Percentiles rank a stretch among this genome's conserved stretches.
These are phyloP conservation scores for Prosopocoilus inquinatus DNA, from an alignment of 2,888 invertebrate species.

Conservation along the genomic window DNA sequence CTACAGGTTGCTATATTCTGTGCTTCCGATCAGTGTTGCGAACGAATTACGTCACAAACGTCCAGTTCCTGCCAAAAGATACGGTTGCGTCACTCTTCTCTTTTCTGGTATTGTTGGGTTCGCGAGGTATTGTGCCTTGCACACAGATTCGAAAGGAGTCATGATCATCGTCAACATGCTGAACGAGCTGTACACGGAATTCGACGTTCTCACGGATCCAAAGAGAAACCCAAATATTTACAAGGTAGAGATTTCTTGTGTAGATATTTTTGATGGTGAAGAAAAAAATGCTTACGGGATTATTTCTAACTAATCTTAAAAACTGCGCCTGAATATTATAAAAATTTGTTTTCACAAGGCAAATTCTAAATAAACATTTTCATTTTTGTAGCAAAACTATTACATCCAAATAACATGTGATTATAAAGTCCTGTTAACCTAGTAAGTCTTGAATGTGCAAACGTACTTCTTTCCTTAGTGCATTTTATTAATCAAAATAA, in stretches of 20 bases:
- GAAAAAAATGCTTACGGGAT: no score
- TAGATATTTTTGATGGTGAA: no score
- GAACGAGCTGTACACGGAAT: slow-evolving; percentile 90
- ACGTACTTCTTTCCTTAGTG: no score
- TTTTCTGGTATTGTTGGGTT: slow-evolving; percentile 95
- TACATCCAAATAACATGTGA: no score
- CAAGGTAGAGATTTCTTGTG: slow-evolving; percentile 63
- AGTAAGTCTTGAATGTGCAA: no score
- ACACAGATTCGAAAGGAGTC: slow-evolving; percentile 89
- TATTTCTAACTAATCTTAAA: no score
- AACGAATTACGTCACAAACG: slow-evolving; percentile 89
- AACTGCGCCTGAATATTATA: no score
- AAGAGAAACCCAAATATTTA: slow-evolving; percentile 91
- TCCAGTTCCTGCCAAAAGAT: slow-evolving; percentile 85
- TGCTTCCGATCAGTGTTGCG: slow-evolving; percentile 92
- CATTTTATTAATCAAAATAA: no score
- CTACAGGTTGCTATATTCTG: slow-evolving; percentile 85
- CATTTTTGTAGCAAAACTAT: no score
- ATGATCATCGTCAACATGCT: slow-evolving; percentile 96
- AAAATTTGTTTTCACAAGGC: no score
- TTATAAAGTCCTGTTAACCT: no score
- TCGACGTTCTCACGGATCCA: slow-evolving; percentile 90
- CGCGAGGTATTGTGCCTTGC: slow-evolving; percentile 82
- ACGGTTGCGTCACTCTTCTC: slow-evolving; percentile 87
- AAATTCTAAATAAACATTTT: no score